Evolutionary conservation across 2,888 invertebrate species (phyloP).

Genomic region (Drosophila longiperda): DNA sequence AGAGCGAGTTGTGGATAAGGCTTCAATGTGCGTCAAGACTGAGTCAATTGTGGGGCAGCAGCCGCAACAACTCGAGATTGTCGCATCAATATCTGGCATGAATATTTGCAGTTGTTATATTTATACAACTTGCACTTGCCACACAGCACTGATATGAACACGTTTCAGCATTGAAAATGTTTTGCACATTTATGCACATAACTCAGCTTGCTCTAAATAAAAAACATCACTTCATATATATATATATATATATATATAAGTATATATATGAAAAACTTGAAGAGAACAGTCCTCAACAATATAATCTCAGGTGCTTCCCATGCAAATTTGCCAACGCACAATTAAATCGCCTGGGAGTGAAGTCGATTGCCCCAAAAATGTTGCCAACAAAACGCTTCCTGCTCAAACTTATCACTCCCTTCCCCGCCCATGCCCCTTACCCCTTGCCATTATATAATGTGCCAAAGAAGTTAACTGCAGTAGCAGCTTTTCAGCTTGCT

Average conservation of each 20-base stretch:
- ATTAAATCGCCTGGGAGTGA: slow-evolving; percentile 67
- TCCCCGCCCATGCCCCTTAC: accelerated
- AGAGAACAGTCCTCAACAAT: slow-evolving; percentile 7
- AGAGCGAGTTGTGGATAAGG: slow-evolving; percentile 3
- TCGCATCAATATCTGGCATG: not conserved
- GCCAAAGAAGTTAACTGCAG: slow-evolving; percentile 63
- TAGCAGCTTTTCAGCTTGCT: slow-evolving; percentile 59
- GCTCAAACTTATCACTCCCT: not conserved
- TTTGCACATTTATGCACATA: not conserved
- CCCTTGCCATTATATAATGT: slow-evolving; percentile 10
- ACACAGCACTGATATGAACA: not conserved
- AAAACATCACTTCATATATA: not conserved
- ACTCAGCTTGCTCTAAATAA: not conserved
- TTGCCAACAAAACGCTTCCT: slow-evolving; percentile 43
- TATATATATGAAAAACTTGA: not conserved
- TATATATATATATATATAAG: too few species aligned
- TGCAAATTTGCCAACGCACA: slow-evolving; percentile 72
- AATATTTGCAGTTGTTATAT: slow-evolving; percentile 21
- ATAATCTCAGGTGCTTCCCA: slow-evolving; percentile 46
- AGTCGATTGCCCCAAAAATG: slow-evolving; percentile 19
- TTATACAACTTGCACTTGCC: slow-evolving; percentile 6
- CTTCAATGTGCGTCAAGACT: not conserved
- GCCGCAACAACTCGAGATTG: slow-evolving; percentile 7
- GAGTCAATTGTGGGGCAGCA: slow-evolving; percentile 46
- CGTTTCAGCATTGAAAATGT: not conserved